Percentiles rank a stretch among this genome's conserved stretches.
Conservation (phyloP, 2,797 vertebrate genomes). For the Erpetoichthys calabaricus region DNA sequence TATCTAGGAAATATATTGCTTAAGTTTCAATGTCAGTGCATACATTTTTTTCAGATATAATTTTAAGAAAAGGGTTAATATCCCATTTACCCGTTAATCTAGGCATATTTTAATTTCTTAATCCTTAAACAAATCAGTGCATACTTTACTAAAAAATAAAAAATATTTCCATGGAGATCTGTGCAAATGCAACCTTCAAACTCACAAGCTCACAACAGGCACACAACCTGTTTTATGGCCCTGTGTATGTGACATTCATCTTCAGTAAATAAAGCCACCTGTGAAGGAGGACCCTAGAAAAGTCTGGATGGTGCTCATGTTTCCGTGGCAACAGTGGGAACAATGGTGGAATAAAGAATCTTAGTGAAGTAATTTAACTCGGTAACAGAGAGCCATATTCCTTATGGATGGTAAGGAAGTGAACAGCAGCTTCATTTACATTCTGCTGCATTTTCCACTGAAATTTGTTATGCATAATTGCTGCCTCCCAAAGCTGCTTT, state of each 20-base stretch:
- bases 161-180: too few species aligned
- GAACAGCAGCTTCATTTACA: slow-evolving; percentile 52
- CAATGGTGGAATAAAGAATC: slow-evolving; percentile 39
- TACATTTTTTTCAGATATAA: too few species aligned
- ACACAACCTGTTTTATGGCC: slow-evolving; percentile 5
- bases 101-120: too few species aligned
- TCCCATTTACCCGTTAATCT: too few species aligned
- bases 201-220: too few species aligned
- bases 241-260: slow-evolving; percentile 22
- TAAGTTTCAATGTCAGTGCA: too few species aligned
- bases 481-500: slow-evolving; percentile 25
- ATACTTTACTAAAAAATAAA: too few species aligned
- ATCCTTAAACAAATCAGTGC: too few species aligned
- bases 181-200: too few species aligned
- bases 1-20: too few species aligned
- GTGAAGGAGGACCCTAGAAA: slow-evolving; percentile 33
- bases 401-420: slow-evolving; percentile 28
- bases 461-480: slow-evolving; percentile 41
- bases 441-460: slow-evolving; percentile 40
- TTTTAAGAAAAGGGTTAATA: too few species aligned
- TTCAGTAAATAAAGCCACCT: slow-evolving; percentile 35
- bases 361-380: slow-evolving; percentile 31
- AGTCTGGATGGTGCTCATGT: slow-evolving; percentile 46
- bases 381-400: slow-evolving; percentile 28
- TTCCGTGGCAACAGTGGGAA: slow-evolving; percentile 47